Evolutionary conservation across 2,113 vertebrate genomes (phyloP), one percentile per base, ranked within the genome.

Genomic region (Sceloporus tristichus): DNA sequence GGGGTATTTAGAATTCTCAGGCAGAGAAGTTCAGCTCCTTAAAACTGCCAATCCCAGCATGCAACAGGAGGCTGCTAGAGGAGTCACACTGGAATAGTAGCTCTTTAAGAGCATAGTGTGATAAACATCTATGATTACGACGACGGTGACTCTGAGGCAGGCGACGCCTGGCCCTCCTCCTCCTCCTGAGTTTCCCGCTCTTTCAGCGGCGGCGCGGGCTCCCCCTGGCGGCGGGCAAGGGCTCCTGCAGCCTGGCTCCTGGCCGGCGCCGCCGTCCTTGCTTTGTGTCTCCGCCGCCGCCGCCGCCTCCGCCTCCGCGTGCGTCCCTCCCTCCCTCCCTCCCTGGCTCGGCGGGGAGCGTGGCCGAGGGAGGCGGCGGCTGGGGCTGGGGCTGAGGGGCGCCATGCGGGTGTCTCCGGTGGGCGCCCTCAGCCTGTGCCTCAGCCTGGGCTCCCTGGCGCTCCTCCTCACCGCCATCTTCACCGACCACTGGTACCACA

Each of bases 401-500:
- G 48, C n/a, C 21, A 14, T 59, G 87, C 96, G 96, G 84, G 92
- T 93, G 91, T 97, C 34, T 34, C 34, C 96, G 81, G 96, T 98
- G 93, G 97, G 97, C 40, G 97, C 97, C 88, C 92, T 97, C 86
- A 98, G 97, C 95, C 95, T 99, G 87, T 93, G 94, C 89, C 96
- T 98, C 91, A 96, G 97, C 94, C 91, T 96, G 85, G 92, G 97
- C 89, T 96, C 97, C 10, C 92, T 98, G 90, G 93, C 97, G 91
- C 95, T 98, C 92, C 97, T 98, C 79, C 95, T 97, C 94, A 96
- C 96, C 85, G 97, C 98, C 91, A 98, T 98, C 94, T 97, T 96
- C 95, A 97, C 96, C 84, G 98, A 98, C 92, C 98, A 97, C 97
- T 98, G 98, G 98, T 98, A 98, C 95, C 97, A 98, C 95, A 98